These are phyloP conservation scores for Dufourea novaeangliae DNA, from an alignment of 1,140 invertebrate genomes.

Conservation along the genomic window DNA sequence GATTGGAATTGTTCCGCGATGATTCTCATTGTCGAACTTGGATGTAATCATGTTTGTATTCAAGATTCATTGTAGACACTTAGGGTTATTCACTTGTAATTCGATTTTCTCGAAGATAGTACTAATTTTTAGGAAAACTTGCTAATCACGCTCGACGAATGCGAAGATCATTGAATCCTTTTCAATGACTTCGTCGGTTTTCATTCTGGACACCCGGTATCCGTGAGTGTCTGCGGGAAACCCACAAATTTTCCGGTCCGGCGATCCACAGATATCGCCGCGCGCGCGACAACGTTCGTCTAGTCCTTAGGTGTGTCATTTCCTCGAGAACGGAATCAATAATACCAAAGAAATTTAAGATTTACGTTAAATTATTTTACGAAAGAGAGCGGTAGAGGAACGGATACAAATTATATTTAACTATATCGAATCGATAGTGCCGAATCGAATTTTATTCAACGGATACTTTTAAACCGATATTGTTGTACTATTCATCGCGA, in stretches of 20 bases:
- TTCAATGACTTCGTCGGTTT: slow-evolving; percentile 16
- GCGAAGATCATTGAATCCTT: slow-evolving; percentile 3
- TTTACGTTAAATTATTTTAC: slow-evolving; percentile 50
- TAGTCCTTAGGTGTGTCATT: slow-evolving; percentile 73
- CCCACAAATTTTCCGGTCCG: slow-evolving; percentile 27
- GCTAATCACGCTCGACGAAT: slow-evolving; percentile 25
- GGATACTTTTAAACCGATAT: slow-evolving; percentile 16
- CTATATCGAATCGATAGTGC: slow-evolving; percentile 17
- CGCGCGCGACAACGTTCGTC: slow-evolving; percentile 71
- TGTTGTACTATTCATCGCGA: slow-evolving; percentile 1
- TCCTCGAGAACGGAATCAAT: slow-evolving; percentile 67
- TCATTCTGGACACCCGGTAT: slow-evolving; percentile 23
- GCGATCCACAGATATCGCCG: slow-evolving; percentile 17
- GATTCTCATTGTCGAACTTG: slow-evolving; percentile 65
- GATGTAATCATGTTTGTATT: slow-evolving; percentile 69
- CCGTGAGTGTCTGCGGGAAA: slow-evolving; percentile 13
- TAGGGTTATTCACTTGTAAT: slow-evolving; percentile 61
- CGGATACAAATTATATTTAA: slow-evolving; percentile 6
- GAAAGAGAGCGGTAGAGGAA: too few species aligned
- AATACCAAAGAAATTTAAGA: slow-evolving; percentile 68
- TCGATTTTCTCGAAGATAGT: slow-evolving; percentile 57
- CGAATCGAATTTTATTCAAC: slow-evolving; percentile 5
- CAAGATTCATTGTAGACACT: slow-evolving; percentile 54
- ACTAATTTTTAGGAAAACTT: slow-evolving; percentile 58
- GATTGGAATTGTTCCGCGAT: slow-evolving; percentile 49